A percentile compares a stretch with the other conserved stretches of the same genome.
Evolutionary conservation across 2,113 vertebrate species (phyloP).

Genomic region (Ciconia stormi): DNA sequence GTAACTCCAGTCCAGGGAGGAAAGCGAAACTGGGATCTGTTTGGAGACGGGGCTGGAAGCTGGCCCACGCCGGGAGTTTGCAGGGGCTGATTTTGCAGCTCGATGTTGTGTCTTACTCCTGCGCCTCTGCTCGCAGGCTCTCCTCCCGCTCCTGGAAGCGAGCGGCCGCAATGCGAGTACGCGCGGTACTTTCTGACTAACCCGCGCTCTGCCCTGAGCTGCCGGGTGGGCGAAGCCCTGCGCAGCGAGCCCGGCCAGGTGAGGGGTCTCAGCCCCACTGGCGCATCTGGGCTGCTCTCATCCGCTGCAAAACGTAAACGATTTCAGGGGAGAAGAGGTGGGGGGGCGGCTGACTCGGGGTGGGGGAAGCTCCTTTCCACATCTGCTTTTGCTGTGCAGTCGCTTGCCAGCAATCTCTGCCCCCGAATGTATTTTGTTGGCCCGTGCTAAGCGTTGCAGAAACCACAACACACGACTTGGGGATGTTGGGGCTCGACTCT

Average conservation of each 20-base stretch:
- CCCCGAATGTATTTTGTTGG: background rate
- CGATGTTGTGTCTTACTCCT: background rate
- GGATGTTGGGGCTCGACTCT: background rate
- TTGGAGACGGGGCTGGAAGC: background rate
- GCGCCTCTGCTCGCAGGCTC: background rate
- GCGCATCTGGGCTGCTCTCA: background rate
- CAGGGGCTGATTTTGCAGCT: background rate
- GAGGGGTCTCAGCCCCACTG: background rate
- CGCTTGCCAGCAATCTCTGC: accelerated
- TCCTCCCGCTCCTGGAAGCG: background rate
- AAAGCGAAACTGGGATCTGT: background rate
- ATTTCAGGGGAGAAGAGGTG: background rate
- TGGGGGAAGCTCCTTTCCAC: background rate
- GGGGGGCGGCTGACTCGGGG: accelerated
- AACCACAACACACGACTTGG: background rate
- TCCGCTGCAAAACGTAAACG: background rate
- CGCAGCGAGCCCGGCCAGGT: background rate
- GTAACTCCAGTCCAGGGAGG: background rate
- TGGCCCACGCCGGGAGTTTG: background rate
- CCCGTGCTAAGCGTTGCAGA: background rate
- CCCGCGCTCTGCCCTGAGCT: background rate
- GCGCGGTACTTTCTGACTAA: background rate
- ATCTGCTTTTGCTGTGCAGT: background rate
- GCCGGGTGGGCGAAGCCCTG: background rate
- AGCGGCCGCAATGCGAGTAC: background rate